These are phyloP conservation scores for Terrapene triunguis DNA, from an alignment of 2,113 vertebrate genomes.

Conservation along the genomic window DNA sequence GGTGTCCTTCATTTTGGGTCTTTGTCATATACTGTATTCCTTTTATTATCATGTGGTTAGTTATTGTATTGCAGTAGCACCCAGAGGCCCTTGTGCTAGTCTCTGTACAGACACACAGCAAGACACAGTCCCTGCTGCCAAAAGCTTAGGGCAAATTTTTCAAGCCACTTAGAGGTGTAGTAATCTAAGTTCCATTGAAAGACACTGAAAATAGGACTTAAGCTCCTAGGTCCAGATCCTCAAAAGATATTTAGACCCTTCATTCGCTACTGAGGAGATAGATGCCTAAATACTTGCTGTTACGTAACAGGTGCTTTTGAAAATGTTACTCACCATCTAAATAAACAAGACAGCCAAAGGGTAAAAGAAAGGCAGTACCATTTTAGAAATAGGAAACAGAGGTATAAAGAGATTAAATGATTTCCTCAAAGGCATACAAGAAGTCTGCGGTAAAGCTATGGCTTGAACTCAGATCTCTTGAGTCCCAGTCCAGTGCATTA, in stretches of 20 bases:
- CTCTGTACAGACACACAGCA: neutral
- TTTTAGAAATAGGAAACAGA: neutral
- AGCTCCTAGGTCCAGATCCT: neutral
- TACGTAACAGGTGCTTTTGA: neutral
- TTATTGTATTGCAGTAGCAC: neutral
- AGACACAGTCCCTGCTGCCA: neutral
- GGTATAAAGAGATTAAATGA: neutral
- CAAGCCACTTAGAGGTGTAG: neutral
- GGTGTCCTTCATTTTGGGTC: neutral
- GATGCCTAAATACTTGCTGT: neutral
- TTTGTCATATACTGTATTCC: neutral
- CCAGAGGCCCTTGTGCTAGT: neutral
- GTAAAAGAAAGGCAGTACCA: neutral
- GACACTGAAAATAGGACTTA: neutral
- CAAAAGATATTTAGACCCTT: neutral
- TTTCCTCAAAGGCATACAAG: neutral
- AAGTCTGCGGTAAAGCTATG: neutral
- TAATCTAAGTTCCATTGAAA: neutral
- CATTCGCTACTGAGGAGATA: neutral
- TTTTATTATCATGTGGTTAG: neutral
- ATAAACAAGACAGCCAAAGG: neutral
- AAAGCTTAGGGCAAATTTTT: neutral
- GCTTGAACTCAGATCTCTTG: neutral
- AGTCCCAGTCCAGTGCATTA: neutral
- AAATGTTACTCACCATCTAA: neutral